phyloP scores from a whole-genome alignment of 2,888 invertebrate genomes.

The Orthosia gracilis region DNA sequence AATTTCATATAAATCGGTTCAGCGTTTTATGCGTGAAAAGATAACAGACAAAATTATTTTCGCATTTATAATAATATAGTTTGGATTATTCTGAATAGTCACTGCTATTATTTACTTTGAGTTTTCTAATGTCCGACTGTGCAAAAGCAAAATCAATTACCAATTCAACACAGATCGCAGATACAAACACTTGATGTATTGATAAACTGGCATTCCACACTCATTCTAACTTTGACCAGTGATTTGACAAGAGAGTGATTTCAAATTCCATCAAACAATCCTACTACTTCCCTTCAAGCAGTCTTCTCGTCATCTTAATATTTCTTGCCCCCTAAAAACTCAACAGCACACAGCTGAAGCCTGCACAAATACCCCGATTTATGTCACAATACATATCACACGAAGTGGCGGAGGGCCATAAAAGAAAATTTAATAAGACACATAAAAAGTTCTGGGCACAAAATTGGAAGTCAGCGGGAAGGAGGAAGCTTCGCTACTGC shows the following conservation, averaged over 20 bases:
- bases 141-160: too few relatives aligned
- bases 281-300: not conserved
- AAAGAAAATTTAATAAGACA: slow-evolving; percentile 88
- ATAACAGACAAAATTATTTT: too few relatives aligned
- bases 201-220: too few relatives aligned
- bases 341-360: not conserved
- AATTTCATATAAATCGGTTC: too few relatives aligned
- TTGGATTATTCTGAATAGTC: too few relatives aligned
- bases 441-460: slow-evolving; percentile 85
- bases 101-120: too few relatives aligned
- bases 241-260: not conserved
- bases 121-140: too few relatives aligned
- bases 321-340: slow-evolving; percentile 8
- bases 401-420: slow-evolving; percentile 69
- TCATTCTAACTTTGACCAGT: too few relatives aligned
- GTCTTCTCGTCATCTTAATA: not conserved
- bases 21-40: too few relatives aligned
- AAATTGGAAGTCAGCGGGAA: slow-evolving; percentile 87
- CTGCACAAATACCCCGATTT: slow-evolving; percentile 65
- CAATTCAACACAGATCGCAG: too few relatives aligned
- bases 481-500: slow-evolving; percentile 69
- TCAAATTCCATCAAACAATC: not conserved
- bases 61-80: too few relatives aligned
- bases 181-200: too few relatives aligned
- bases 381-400: slow-evolving; percentile 69